Evolutionary conservation across 2,888 invertebrate species (phyloP).

Genomic region (Xylophagus ater): DNA sequence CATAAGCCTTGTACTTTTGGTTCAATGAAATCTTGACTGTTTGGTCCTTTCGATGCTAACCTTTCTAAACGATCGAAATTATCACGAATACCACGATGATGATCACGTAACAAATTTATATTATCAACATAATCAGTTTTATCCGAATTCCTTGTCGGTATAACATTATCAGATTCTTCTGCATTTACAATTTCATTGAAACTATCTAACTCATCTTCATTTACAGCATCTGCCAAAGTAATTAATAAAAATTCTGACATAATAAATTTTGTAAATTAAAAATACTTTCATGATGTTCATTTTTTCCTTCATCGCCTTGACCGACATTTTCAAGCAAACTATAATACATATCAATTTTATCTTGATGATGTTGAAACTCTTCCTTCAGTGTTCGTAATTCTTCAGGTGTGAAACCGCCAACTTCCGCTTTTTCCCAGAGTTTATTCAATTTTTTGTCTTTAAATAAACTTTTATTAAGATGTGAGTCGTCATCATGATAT

Average conservation of each 20-base stretch:
- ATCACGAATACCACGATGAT: conserved; percentile 63
- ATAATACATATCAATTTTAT: conserved; percentile 85
- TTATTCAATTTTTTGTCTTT: conserved; percentile 83
- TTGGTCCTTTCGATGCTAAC: conserved; percentile 62
- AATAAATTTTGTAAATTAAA: conserved; percentile 5
- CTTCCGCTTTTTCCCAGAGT: conserved; percentile 81
- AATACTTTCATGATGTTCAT: conserved; percentile 56
- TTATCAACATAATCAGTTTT: conserved; percentile 52
- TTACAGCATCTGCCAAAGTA: conserved; percentile 51
- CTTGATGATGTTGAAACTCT: conserved; percentile 85
- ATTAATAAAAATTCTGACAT: conserved; percentile 1
- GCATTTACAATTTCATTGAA: conserved; percentile 56
- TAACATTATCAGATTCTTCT: conserved; percentile 45
- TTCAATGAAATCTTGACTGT: conserved; percentile 78
- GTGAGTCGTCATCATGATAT: conserved; percentile 43
- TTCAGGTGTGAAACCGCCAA: conserved; percentile 73
- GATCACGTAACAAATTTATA: conserved; percentile 59
- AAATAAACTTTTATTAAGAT: conserved; percentile 64
- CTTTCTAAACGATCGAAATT: conserved; percentile 67
- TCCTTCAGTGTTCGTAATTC: conserved; percentile 74
- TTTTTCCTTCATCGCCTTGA: conserved; percentile 38
- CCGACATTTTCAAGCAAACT: conserved; percentile 62
- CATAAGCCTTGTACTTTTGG: conserved; percentile 84
- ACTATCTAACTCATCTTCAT: conserved; percentile 59
- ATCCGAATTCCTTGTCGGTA: conserved; percentile 33